Base-by-base conservation (phyloP, 2,888 invertebrate genomes). In the Ochropleura plecta region DNA sequence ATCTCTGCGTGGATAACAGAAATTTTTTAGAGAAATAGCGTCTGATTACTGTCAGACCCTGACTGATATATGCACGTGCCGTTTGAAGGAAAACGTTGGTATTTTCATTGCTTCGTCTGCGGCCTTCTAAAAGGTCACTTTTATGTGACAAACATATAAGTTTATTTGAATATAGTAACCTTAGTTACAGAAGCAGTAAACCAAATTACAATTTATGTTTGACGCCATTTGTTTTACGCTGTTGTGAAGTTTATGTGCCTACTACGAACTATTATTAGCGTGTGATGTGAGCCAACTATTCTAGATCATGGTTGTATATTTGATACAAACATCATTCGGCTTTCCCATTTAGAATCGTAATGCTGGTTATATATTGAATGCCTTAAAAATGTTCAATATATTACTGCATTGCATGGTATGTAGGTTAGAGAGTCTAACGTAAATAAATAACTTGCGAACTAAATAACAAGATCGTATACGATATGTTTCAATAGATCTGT, bases 271-370 rank as follows among this genome's bases (percentile, higher is more conserved):
- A 87, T 87, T 86, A 88, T 86, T 88, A 88, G 74, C 75, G 79
- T 83, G 84, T 85, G 83, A 84, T 88, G 87, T 84, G 86, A 88
- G 90, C 90, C 90, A 91, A 90, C 83, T 85, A 84, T 88, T 88
- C 83, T 87, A 90, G 89, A 90, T 88, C 90, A 89, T 83, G 87
- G 88, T 85, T 88, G 82, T 84, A 77, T 80, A 79, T 83, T 88
- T 83, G 66, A 78, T 85, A 71, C 73, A 73, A 85, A 67, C 75
- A 76, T 75, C 71, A 72, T 74, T 79, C 20, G 63, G 62, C 55
- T 76, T 79, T 76, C 53, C 76, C 79, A 79, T 79, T 78, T 59
- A 70, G 66, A 78, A 79, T 69, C 20, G 59, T 69, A 73, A 70
- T 73, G 77, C 40, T 64, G 44, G 49, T 66, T 84, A 55, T 59